phyloP scores from a whole-genome alignment of 2,888 invertebrate genomes.

The Xanthia icteritia region DNA sequence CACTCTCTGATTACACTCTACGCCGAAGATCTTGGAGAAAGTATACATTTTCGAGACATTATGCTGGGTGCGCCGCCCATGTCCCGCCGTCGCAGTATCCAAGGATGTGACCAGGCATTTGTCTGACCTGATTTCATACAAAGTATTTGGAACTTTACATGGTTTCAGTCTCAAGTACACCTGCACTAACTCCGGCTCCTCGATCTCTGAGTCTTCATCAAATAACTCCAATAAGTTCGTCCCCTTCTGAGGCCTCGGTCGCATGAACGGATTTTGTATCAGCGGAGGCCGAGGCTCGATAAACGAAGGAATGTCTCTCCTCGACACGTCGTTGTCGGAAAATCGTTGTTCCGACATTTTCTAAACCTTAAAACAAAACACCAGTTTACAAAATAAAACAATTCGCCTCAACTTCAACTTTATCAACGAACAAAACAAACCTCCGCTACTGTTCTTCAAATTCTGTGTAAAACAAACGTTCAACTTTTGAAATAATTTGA shows the following conservation, averaged over 20 bases:
- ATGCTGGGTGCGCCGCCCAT: slow-evolving; percentile 83
- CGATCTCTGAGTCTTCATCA: slow-evolving; percentile 82
- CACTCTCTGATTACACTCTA: slow-evolving; percentile 81
- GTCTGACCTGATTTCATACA: slow-evolving; percentile 84
- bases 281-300: slow-evolving; percentile 86
- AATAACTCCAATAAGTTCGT: slow-evolving; percentile 84
- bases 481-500: slow-evolving; percentile 66
- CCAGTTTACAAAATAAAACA: slow-evolving; percentile 23
- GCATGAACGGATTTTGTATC: slow-evolving; percentile 86
- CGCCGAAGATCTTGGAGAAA: slow-evolving; percentile 85
- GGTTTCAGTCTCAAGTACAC: slow-evolving; percentile 90
- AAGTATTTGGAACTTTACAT: slow-evolving; percentile 75
- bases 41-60: slow-evolving; percentile 88
- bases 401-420: not conserved
- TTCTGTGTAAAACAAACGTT: slow-evolving; percentile 39
- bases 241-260: slow-evolving; percentile 84
- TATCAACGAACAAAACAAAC: slow-evolving; percentile 60
- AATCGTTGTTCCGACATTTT: slow-evolving; percentile 76
- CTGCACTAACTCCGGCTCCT: slow-evolving; percentile 85
- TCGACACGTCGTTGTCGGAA: slow-evolving; percentile 78
- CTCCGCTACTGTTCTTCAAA: no score
- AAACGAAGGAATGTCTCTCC: slow-evolving; percentile 86
- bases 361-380: slow-evolving; percentile 26
- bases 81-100: slow-evolving; percentile 84
- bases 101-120: slow-evolving; percentile 82